Evolutionary conservation across 2,797 vertebrate species (phyloP).

Genomic region (Cuniculus paca): DNA sequence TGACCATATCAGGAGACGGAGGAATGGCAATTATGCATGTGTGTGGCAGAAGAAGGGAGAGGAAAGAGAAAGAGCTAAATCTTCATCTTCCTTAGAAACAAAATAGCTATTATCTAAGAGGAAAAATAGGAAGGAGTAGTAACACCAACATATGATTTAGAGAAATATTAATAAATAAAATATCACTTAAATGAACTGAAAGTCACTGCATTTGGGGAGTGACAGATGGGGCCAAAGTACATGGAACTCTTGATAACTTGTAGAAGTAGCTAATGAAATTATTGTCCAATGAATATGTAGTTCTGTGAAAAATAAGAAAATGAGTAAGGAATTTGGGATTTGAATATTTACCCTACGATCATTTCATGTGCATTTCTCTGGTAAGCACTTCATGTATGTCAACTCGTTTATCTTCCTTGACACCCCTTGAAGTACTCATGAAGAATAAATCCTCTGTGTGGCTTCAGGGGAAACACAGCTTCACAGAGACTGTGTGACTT

Average conservation of each 20-base stretch:
- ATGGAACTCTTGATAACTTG: neutral
- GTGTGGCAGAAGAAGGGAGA: neutral
- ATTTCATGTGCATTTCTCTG: neutral
- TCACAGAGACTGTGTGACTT: neutral
- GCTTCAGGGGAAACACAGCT: neutral
- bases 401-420: neutral
- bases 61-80: neutral
- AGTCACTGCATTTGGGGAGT: neutral
- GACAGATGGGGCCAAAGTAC: no score
- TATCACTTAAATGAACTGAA: neutral
- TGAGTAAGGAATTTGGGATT: neutral
- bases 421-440: neutral
- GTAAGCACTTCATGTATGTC: neutral
- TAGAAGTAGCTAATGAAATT: neutral
- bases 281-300: neutral
- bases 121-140: neutral
- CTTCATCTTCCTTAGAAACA: neutral
- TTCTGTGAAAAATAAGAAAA: neutral
- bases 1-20: constrained; percentile 2
- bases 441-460: neutral
- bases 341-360: neutral
- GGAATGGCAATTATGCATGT: neutral
- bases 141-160: neutral
- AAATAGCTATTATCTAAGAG: neutral
- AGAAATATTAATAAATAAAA: neutral